Conservation (phyloP, 2,888 invertebrate species). For the Cantharis rustica region DNA sequence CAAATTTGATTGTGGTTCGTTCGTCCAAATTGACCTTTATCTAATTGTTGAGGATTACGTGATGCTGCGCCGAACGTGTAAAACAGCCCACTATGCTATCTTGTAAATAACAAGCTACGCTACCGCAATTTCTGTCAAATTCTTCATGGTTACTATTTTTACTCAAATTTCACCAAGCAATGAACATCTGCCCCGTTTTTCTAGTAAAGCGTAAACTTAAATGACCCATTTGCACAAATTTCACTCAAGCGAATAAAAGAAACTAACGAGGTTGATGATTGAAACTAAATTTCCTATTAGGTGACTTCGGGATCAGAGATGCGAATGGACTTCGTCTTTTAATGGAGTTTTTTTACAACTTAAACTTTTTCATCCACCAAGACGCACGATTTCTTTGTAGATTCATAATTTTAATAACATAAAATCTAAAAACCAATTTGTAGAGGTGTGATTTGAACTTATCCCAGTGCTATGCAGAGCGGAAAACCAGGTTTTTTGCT, state of each 20-base stretch:
- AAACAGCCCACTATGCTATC: conserved; percentile 14
- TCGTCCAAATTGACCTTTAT: conserved; percentile 9
- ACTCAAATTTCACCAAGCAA: conserved; percentile 11
- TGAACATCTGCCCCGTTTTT: conserved; percentile 31
- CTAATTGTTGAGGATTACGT: conserved; percentile 28
- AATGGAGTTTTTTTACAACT: neutral
- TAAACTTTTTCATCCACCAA: too few relatives aligned
- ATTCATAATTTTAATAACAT: too few relatives aligned
- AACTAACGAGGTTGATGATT: conserved; percentile 6
- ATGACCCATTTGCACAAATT: conserved; percentile 32
- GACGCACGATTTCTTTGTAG: too few relatives aligned
- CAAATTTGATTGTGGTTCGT: neutral
- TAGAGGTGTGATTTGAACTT: too few relatives aligned
- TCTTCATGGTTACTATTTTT: conserved; percentile 20
- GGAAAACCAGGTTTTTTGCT: too few relatives aligned
- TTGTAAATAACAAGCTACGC: conserved; percentile 11
- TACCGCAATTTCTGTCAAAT: conserved; percentile 13
- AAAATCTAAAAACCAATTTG: too few relatives aligned
- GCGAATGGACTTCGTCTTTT: neutral
- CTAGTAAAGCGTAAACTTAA: conserved; percentile 31
- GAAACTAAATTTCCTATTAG: conserved; percentile 1
- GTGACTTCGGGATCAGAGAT: neutral
- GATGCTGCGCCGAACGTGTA: conserved; percentile 24
- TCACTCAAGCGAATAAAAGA: conserved; percentile 11
- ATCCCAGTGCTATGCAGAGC: too few relatives aligned